Evolutionary conservation across 92 coral and sea anemone genomes (phyloP).

Genomic region (Meandrina meandrites): DNA sequence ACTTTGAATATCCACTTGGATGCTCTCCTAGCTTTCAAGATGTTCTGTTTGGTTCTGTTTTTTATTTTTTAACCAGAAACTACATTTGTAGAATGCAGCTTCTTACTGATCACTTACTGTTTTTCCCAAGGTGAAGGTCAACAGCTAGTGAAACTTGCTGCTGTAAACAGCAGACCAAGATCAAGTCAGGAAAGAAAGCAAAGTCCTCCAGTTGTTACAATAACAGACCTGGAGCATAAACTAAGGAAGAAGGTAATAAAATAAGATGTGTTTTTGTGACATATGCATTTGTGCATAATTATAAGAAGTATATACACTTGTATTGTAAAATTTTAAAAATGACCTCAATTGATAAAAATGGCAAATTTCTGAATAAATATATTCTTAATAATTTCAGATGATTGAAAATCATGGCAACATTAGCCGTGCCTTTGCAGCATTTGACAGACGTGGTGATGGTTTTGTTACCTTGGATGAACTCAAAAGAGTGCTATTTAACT

Average conservation of each 20-base stretch:
- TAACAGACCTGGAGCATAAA: constrained; percentile 74
- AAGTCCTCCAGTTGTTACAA: constrained; percentile 63
- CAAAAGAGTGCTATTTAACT: constrained; percentile 82
- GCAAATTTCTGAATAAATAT: neutral
- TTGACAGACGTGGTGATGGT: constrained; percentile 88
- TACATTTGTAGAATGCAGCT: too few relatives aligned
- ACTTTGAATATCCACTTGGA: too few relatives aligned
- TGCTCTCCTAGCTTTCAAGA: too few relatives aligned
- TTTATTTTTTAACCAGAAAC: too few relatives aligned
- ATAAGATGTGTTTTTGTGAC: neutral
- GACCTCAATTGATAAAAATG: neutral
- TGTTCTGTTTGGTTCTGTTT: too few relatives aligned
- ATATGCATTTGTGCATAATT: too few relatives aligned
- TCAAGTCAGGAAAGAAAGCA: constrained; percentile 60
- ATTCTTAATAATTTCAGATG: constrained; percentile 58
- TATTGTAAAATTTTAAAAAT: too few relatives aligned
- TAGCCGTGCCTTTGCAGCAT: constrained; percentile 86
- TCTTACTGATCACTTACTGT: neutral
- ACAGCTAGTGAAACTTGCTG: constrained; percentile 60
- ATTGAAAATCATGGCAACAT: constrained; percentile 81
- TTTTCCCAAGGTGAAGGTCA: constrained; percentile 20
- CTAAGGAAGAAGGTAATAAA: constrained; percentile 72
- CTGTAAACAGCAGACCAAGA: constrained; percentile 70
- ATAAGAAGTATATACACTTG: too few relatives aligned
- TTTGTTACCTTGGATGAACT: constrained; percentile 90